phyloP scores from a whole-genome alignment of 2,113 vertebrate genomes.

The Dromaius novaehollandiae region DNA sequence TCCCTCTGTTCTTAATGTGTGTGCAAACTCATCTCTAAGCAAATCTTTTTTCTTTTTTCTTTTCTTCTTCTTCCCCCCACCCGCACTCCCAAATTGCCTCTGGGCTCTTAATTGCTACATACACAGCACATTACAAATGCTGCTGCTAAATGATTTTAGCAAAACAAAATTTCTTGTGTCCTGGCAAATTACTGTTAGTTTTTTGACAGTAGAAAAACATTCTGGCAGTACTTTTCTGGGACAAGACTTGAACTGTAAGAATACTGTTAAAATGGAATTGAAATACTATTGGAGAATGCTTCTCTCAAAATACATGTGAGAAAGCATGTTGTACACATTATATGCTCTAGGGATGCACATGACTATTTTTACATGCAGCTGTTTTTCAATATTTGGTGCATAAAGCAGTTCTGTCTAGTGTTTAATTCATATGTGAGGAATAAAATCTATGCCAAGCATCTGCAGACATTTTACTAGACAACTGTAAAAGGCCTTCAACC shows the following conservation, averaged over 20 bases:
- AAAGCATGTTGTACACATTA: background rate
- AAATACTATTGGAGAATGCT: background rate
- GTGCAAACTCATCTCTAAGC: background rate
- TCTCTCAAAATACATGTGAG: background rate
- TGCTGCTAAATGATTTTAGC: background rate
- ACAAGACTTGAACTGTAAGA: background rate
- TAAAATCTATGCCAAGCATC: background rate
- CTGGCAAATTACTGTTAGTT: background rate
- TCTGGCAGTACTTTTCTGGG: background rate
- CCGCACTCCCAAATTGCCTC: background rate
- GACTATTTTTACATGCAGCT: background rate
- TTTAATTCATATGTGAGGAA: background rate
- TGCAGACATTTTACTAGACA: background rate
- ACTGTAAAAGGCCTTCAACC: background rate
- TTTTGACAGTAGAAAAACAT: background rate
- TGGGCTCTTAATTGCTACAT: background rate
- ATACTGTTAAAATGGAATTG: background rate
- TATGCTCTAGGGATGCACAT: background rate
- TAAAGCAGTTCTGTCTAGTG: background rate
- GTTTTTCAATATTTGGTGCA: background rate
- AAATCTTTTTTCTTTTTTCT: background rate
- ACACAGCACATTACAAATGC: background rate
- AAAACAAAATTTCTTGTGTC: background rate
- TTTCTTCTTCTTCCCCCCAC: no score
- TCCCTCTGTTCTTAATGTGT: background rate